Base-by-base conservation (phyloP, 2,888 invertebrate species). In the Sphecodes monilicornis region DNA sequence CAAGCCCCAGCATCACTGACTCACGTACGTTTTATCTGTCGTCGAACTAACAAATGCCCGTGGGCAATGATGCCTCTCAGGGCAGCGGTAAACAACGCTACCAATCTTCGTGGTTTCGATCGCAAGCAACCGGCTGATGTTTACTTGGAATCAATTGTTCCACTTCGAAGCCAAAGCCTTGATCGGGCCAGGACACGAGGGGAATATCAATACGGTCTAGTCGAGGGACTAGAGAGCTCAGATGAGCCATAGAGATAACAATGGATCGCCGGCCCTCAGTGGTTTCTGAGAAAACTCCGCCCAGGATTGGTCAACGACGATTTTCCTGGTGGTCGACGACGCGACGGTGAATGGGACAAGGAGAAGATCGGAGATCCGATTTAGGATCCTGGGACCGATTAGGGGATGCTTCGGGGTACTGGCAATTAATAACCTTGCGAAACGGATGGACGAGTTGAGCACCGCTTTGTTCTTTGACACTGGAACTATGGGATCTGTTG, bases 1-100 rank as follows among this genome's bases (percentile, higher is more conserved):
- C 92, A 90, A 91, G 92, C 92, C 92, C 88, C 91, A 60, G 78
- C 86, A 81, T 84, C 82, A 36, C 88, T 88, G 89, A 90, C 88
- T 92, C 90, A 87, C 78, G 78, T 84, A 69, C 85, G 82, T 60
- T 86, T 89, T 89, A 89, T 89, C 90, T 79, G 78, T 74, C 78
- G 78, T 72, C 70, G 66, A 76, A 76, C 76, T 85, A 81, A 88
- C 66, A 66, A 86, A 85, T 85, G 78, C 66, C 78, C 81, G 80
- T 86, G 79, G 76, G 79, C 83, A 80, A 76, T 22, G 66, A 36
- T 66, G 32, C 68, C 68, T 41, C 50, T 54, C 11, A 13, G 46
- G 68, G 57, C 72, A 43, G 71, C 69, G 73, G 57, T 73, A 78
- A 72, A 54, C 73, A 85, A 71, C 74, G 73, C 41, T 60, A 16